Conservation (phyloP, 2,113 vertebrate species). For the Sinocyclocheilus anophthalmus region DNA sequence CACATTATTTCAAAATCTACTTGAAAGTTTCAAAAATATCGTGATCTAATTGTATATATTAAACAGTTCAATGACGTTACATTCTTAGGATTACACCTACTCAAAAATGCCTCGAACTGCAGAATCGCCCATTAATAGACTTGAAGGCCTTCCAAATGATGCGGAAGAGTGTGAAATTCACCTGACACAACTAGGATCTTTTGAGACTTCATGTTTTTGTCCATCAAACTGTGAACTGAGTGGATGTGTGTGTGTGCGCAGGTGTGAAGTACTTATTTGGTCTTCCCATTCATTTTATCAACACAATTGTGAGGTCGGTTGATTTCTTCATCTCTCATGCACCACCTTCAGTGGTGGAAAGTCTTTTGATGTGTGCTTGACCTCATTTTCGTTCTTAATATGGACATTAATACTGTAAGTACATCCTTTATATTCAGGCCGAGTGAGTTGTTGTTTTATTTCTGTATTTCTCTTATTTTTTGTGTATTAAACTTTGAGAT, state of each 20-base stretch:
- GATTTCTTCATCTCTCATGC: constrained; percentile 29
- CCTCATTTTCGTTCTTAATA: constrained; percentile 65
- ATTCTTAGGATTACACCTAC: not conserved
- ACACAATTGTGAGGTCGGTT: constrained; percentile 12
- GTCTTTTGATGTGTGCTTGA: constrained; percentile 61
- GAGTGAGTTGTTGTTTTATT: constrained; percentile 6
- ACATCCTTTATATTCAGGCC: constrained; percentile 9
- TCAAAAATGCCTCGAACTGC: not conserved
- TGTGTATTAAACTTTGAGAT: constrained; percentile 24
- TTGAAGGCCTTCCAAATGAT: not conserved
- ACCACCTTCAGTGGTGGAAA: not conserved
- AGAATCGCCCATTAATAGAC: constrained; percentile 15
- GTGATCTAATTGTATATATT: too few relatives aligned
- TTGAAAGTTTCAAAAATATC: not conserved
- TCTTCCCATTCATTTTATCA: constrained; percentile 25
- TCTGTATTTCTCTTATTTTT: constrained; percentile 10
- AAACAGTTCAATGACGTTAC: not conserved
- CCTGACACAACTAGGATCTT: constrained; percentile 3
- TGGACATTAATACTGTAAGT: constrained; percentile 44
- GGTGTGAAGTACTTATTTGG: not conserved
- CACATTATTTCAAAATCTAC: not conserved
- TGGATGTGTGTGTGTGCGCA: not conserved
- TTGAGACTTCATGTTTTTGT: constrained; percentile 1
- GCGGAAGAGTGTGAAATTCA: not conserved
- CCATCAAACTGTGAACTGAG: constrained; percentile 37